phyloP scores from a whole-genome alignment of 2,888 invertebrate genomes.

The Ditula angustiorana region DNA sequence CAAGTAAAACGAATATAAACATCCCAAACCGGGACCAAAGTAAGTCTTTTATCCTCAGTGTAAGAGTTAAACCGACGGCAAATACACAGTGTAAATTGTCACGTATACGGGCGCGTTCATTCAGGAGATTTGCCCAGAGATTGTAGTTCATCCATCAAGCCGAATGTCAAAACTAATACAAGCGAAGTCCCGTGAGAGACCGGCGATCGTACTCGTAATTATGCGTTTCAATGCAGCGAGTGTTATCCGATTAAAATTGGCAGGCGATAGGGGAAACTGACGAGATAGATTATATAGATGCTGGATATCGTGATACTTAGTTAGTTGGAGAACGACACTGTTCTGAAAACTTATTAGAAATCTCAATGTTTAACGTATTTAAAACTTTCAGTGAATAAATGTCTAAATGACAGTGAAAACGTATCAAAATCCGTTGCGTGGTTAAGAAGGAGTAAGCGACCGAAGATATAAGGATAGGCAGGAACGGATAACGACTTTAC shows the following conservation, averaged over 20 bases:
- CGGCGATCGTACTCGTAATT: constrained; percentile 72
- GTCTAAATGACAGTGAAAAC: no score
- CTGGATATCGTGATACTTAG: constrained; percentile 7
- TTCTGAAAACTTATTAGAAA: constrained; percentile 17
- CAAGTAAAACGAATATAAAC: constrained; percentile 6
- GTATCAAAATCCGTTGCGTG: no score
- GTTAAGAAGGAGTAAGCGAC: no score
- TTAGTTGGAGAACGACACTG: constrained; percentile 5
- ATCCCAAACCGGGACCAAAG: background rate
- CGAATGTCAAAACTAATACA: constrained; percentile 85
- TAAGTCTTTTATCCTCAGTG: background rate
- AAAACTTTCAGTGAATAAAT: no score
- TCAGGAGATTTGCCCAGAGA: constrained; percentile 78
- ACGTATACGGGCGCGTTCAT: constrained; percentile 76
- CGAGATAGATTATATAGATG: constrained; percentile 41
- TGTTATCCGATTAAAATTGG: constrained; percentile 84
- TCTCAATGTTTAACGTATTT: no score
- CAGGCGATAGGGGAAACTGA: constrained; percentile 73
- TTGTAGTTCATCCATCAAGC: constrained; percentile 83
- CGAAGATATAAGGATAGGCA: no score
- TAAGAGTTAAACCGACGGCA: background rate
- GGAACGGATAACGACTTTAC: no score
- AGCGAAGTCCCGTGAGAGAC: constrained; percentile 80
- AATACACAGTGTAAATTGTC: constrained; percentile 41
- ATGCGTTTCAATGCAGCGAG: constrained; percentile 77